Conservation (phyloP, 2,113 vertebrate genomes). For the Aspidoscelis tigris region DNA sequence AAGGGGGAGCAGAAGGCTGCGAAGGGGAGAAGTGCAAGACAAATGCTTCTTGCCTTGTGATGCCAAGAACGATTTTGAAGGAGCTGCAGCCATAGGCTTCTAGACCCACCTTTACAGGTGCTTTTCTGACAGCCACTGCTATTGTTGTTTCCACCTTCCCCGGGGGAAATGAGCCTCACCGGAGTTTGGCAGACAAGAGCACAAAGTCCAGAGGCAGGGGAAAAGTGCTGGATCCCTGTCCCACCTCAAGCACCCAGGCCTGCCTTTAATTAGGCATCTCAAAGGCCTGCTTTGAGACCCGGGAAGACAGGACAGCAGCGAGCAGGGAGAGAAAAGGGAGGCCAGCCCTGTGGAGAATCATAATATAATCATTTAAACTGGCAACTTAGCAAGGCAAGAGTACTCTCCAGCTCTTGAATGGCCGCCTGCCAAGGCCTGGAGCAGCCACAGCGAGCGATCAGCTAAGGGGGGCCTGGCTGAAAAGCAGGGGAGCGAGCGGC, state of each 20-base stretch:
- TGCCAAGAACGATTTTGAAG: rapidly evolving
- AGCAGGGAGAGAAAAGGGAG: neutral
- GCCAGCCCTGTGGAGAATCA: conserved; percentile 34
- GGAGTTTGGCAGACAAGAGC: rapidly evolving
- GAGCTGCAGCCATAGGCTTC: neutral
- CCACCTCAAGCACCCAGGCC: neutral
- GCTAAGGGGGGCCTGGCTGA: neutral
- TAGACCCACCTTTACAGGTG: neutral
- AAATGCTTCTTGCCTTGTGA: too few species aligned
- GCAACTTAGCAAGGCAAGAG: conserved; percentile 50
- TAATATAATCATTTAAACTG: conserved; percentile 56
- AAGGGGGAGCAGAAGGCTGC: neutral
- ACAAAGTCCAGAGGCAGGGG: neutral
- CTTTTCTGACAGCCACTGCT: neutral
- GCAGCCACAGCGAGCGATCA: neutral
- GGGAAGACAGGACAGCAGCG: neutral
- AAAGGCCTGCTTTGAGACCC: conserved; percentile 1
- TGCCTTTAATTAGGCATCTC: conserved; percentile 29
- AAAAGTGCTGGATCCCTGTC: neutral
- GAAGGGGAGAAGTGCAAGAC: neutral
- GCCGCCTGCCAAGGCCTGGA: neutral
- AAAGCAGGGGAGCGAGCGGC: neutral
- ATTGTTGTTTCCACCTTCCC: neutral
- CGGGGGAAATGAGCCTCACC: neutral
- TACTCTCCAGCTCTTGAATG: neutral